These are phyloP conservation scores for Maccullochella peelii DNA, from an alignment of 2,113 vertebrate species.

Conservation along the genomic window DNA sequence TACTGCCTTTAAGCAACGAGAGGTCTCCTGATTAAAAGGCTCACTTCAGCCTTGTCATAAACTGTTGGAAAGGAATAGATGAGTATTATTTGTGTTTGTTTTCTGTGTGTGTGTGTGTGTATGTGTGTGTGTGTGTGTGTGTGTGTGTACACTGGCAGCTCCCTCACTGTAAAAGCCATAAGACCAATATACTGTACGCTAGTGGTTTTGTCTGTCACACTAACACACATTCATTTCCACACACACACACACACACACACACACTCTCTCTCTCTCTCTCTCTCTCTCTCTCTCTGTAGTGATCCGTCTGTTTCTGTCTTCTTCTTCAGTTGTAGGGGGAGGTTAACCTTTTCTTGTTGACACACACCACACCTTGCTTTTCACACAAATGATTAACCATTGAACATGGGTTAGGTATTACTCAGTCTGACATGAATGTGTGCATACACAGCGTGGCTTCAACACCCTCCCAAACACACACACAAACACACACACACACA, in stretches of 20 bases:
- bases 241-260: slow-evolving; percentile 4
- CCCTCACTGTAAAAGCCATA: not conserved
- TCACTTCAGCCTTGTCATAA: slow-evolving; percentile 7
- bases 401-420: slow-evolving; percentile 25
- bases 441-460: not conserved
- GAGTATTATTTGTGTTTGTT: slow-evolving; percentile 24
- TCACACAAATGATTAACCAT: slow-evolving; percentile 41
- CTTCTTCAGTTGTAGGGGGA: not conserved
- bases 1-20: not conserved
- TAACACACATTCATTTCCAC: slow-evolving; percentile 15
- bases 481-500: slow-evolving; percentile 9
- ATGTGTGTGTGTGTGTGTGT: not conserved
- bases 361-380: slow-evolving; percentile 10
- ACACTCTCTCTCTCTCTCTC: too few relatives aligned
- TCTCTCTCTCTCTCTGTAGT: not conserved
- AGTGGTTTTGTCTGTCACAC: slow-evolving; percentile 1
- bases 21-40: slow-evolving; percentile 15
- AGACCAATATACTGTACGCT: not conserved
- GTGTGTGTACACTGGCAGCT: not conserved
- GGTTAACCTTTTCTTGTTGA: slow-evolving; percentile 44
- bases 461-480: not conserved
- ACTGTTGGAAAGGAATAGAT: not conserved
- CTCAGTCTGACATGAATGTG: slow-evolving; percentile 38
- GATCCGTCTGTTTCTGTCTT: slow-evolving; percentile 22
- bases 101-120: not conserved